Evolutionary conservation across 2,888 invertebrate species (phyloP).

Genomic region (Meandrusa payeni): DNA sequence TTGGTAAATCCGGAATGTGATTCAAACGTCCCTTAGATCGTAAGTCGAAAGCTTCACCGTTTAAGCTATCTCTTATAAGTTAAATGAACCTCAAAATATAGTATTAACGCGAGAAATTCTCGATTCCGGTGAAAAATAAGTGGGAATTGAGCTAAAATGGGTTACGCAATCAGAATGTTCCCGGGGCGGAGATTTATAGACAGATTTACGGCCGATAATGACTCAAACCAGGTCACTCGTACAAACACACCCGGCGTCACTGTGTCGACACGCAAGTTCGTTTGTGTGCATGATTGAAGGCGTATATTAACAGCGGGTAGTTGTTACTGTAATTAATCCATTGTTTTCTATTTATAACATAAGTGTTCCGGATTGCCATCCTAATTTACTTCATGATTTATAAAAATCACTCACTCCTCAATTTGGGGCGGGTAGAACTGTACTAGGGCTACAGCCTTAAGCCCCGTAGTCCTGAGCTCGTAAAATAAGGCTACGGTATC

Average conservation of each 20-base stretch:
- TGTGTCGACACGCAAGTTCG: neutral
- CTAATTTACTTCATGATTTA: too few relatives aligned
- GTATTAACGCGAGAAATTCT: conserved; percentile 14
- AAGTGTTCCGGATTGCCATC: too few relatives aligned
- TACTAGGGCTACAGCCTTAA: too few relatives aligned
- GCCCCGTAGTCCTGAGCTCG: too few relatives aligned
- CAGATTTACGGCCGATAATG: conserved; percentile 26
- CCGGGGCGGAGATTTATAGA: conserved; percentile 25
- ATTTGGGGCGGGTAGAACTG: too few relatives aligned
- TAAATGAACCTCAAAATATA: neutral
- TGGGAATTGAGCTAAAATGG: conserved; percentile 25
- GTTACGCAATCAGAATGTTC: conserved; percentile 26
- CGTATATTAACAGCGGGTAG: conserved; percentile 4
- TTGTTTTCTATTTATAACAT: too few relatives aligned
- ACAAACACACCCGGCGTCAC: neutral
- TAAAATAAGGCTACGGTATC: too few relatives aligned
- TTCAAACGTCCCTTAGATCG: too few relatives aligned
- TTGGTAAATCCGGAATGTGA: too few relatives aligned
- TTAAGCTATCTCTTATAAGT: too few relatives aligned
- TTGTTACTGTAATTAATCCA: conserved; percentile 1
- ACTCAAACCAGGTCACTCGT: conserved; percentile 24
- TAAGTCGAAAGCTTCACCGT: too few relatives aligned
- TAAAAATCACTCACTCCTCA: too few relatives aligned
- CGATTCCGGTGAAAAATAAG: conserved; percentile 19
- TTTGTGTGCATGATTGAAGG: conserved; percentile 5